phyloP scores from a whole-genome alignment of 92 coral and sea anemone genomes.

The Phenganax subtilis region DNA sequence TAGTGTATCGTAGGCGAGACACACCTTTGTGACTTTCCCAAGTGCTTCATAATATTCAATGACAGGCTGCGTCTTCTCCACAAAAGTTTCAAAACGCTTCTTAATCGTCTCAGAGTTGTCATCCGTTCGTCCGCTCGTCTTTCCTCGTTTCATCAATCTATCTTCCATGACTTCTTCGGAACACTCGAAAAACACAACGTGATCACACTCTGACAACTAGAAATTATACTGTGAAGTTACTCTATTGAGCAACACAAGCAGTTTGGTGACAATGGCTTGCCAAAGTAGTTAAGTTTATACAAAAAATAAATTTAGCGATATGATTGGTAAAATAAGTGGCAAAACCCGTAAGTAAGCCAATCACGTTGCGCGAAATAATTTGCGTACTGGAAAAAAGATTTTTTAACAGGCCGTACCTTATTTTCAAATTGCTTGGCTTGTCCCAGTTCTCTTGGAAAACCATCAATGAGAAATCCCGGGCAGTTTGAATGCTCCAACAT shows the following conservation, averaged over 20 bases:
- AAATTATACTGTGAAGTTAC: neutral
- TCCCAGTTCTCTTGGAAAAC: slow-evolving; percentile 36
- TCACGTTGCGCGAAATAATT: no score
- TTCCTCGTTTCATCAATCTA: slow-evolving; percentile 75
- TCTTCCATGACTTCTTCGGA: slow-evolving; percentile 82
- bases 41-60: slow-evolving; percentile 67
- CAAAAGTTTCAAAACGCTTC: slow-evolving; percentile 75
- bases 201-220: slow-evolving; percentile 86
- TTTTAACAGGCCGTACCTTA: neutral
- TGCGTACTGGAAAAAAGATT: neutral
- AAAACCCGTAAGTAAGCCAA: no score
- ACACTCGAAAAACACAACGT: slow-evolving; percentile 80
- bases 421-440: slow-evolving; percentile 40
- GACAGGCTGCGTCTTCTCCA: slow-evolving; percentile 87
- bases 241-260: neutral
- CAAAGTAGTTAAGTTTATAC: no score
- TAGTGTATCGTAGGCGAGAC: slow-evolving; percentile 1
- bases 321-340: no score
- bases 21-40: slow-evolving; percentile 74
- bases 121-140: slow-evolving; percentile 84
- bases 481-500: slow-evolving; percentile 28
- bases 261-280: no score
- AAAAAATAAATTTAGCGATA: no score
- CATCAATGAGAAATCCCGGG: slow-evolving; percentile 39
- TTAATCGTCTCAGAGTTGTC: slow-evolving; percentile 89